These are phyloP conservation scores for Diarsia rubi DNA, from an alignment of 2,888 invertebrate genomes.

Conservation along the genomic window DNA sequence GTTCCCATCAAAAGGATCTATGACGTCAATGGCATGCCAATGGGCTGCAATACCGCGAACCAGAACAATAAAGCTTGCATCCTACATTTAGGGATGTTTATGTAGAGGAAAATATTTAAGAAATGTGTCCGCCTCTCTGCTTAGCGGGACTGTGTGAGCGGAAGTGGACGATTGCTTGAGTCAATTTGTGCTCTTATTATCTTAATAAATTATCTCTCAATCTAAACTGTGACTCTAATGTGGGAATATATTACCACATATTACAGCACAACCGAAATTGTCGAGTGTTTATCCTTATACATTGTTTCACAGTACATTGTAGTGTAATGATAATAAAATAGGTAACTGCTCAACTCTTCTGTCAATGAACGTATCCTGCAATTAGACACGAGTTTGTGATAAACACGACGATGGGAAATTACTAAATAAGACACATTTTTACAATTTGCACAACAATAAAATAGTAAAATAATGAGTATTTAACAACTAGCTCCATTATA, in stretches of 20 bases:
- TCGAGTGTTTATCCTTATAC: slow-evolving; percentile 38
- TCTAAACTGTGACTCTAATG: slow-evolving; percentile 64
- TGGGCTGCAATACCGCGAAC: slow-evolving; percentile 26
- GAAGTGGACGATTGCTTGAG: slow-evolving; percentile 78
- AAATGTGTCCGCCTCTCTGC: slow-evolving; percentile 41
- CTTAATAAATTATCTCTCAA: slow-evolving; percentile 68
- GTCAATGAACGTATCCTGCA: slow-evolving; percentile 18
- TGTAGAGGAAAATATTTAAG: slow-evolving; percentile 52
- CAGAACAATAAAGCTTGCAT: slow-evolving; percentile 38
- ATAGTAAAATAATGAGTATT: not conserved
- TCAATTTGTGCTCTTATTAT: slow-evolving; percentile 74
- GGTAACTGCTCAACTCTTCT: slow-evolving; percentile 11
- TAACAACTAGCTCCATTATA: no score
- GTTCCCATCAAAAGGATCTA: not conserved
- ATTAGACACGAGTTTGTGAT: slow-evolving; percentile 31
- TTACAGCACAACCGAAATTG: slow-evolving; percentile 48
- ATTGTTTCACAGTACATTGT: slow-evolving; percentile 29
- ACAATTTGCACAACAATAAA: slow-evolving; percentile 2
- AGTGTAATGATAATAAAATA: not conserved
- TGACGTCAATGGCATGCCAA: slow-evolving; percentile 25
- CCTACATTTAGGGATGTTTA: slow-evolving; percentile 55
- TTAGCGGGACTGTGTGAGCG: slow-evolving; percentile 69
- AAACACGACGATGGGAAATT: not conserved
- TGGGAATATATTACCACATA: slow-evolving; percentile 64
- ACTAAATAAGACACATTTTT: not conserved